phyloP scores from a whole-genome alignment of 1,140 invertebrate genomes.

The Penaeus indicus region DNA sequence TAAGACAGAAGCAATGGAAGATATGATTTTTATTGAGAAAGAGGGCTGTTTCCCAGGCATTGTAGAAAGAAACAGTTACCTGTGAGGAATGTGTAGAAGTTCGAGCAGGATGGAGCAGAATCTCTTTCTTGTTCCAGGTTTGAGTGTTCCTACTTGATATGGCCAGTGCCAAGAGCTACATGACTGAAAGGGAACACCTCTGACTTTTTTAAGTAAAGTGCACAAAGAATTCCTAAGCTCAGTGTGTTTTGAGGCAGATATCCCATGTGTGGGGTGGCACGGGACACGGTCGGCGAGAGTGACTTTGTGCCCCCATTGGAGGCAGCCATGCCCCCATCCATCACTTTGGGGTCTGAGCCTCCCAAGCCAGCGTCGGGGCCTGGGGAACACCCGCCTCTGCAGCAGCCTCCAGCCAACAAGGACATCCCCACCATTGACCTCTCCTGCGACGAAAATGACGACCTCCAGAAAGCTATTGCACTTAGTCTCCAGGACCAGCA shows the following conservation, averaged over 20 bases:
- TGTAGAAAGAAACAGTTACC: too few species aligned
- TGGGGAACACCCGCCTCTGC: constrained; percentile 41
- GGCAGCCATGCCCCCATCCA: constrained; percentile 58
- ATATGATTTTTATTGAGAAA: too few species aligned
- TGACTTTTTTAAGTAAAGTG: neutral
- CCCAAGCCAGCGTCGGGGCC: constrained; percentile 50
- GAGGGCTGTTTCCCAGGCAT: too few species aligned
- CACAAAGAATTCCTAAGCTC: neutral
- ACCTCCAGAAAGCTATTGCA: constrained; percentile 72
- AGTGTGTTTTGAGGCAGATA: constrained; percentile 37
- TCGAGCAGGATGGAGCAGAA: too few species aligned
- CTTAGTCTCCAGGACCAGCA: constrained; percentile 70
- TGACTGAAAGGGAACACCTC: neutral
- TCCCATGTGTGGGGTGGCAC: constrained; percentile 62
- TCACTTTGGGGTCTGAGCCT: constrained; percentile 58
- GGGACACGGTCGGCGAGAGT: constrained; percentile 58
- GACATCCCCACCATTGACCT: constrained; percentile 58
- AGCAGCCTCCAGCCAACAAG: constrained; percentile 43
- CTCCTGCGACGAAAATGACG: constrained; percentile 68
- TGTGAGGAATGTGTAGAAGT: too few species aligned
- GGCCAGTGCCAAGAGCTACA: neutral
- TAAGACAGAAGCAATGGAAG: too few species aligned
- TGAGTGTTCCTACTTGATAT: too few species aligned
- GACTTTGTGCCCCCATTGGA: constrained; percentile 57
- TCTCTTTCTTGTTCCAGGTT: too few species aligned